These are phyloP conservation scores for Anthrax anthrax DNA, from an alignment of 2,888 invertebrate genomes.

Conservation along the genomic window DNA sequence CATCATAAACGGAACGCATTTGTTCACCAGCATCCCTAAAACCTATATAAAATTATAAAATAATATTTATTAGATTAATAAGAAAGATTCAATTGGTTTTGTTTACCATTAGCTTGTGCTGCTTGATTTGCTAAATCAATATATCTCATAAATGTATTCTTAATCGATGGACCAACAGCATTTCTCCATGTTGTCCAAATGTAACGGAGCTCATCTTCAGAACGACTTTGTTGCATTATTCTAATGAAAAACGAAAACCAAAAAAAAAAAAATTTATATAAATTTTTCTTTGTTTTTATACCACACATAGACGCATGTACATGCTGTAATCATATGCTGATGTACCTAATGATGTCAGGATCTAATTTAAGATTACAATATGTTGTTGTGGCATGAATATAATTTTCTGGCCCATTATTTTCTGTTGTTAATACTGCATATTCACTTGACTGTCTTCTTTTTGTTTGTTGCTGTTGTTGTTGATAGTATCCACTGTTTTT, in stretches of 20 bases:
- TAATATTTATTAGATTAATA: not conserved
- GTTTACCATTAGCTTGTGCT: conserved; percentile 52
- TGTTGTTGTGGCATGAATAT: conserved; percentile 25
- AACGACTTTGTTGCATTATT: conserved; percentile 54
- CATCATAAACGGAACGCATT: conserved; percentile 62
- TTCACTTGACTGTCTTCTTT: not conserved
- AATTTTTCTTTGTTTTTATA: conserved; percentile 27
- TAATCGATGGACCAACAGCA: conserved; percentile 59
- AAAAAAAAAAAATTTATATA: no score
- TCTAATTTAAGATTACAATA: conserved; percentile 48
- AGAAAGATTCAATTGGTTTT: no score
- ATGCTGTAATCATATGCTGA: no score
- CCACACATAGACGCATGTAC: no score
- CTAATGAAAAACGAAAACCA: conserved; percentile 16
- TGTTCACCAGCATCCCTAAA: conserved; percentile 68
- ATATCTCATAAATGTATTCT: conserved; percentile 62
- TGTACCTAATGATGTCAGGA: conserved; percentile 41
- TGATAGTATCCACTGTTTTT: not conserved
- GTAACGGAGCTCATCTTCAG: conserved; percentile 58
- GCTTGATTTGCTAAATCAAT: conserved; percentile 68
- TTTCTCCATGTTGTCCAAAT: conserved; percentile 75
- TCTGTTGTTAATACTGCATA: not conserved
- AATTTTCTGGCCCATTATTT: conserved; percentile 7
- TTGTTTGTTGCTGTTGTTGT: not conserved
- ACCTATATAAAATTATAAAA: not conserved